Evolutionary conservation across 1,140 invertebrate species (phyloP), one percentile per base, ranked within the genome.

Genomic region (Ostrea edulis): DNA sequence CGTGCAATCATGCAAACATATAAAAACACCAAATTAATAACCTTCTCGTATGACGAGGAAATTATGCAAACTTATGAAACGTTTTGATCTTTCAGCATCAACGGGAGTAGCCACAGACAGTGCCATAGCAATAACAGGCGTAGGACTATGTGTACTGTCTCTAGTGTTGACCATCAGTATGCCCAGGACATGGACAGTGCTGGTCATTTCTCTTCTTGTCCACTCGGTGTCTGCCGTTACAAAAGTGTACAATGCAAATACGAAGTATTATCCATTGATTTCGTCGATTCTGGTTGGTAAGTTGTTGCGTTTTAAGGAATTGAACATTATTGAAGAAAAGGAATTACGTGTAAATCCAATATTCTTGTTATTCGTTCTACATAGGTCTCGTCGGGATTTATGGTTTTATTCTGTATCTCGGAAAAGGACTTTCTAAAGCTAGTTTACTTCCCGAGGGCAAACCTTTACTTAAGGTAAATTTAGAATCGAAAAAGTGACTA

Each of bases 381-480:
- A n/a, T 65, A 92, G 92, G 89, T 62, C 12, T 91, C 5, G 62
- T 90, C 14, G 87, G 87, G 53, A 25, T 93, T 84, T 92, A 92
- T 85, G 91, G 90, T 22, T 87, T 90, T 14, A 86, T 90, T 29
- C 90, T 91, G 12, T 90, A 90, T 17, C 86, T 91, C 12, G 52
- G 91, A 29, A 92, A 93, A 62, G 88, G 86, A 7, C 77, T 88
- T 0, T 58, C 92, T 17, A 85, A 86, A 81, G 71, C 83, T 12
- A 35, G 89, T 35, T 81, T 91, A n/a, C 77, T 93, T 35, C 92
- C 92, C 20, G 87, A 89, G 17, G 92, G 92, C 35, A 25, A 87
- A 68, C 92, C 92, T 11, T 3, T 92, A 35, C 8, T 93, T 0
- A 88, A 90, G 90, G 92, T 93, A 90, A 68, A 68, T 68, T 20